phyloP scores from a whole-genome alignment of 1,140 invertebrate genomes.

The Ceratosolen fusciceps region DNA sequence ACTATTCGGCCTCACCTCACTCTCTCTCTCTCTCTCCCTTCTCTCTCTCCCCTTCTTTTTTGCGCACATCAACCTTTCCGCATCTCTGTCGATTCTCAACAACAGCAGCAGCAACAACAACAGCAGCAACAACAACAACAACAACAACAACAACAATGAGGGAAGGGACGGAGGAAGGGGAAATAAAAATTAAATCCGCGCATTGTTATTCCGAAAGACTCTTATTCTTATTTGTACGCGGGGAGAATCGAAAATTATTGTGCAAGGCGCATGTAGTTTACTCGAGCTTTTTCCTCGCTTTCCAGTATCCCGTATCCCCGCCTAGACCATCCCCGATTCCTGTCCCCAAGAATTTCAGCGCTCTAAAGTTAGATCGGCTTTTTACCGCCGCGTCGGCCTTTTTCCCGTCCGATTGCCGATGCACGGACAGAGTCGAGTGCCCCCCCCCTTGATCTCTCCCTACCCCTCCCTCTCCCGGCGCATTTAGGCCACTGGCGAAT shows the following conservation, averaged over 20 bases:
- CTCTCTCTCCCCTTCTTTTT: neutral
- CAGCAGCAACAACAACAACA: too few relatives aligned
- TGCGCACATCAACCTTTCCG: conserved; percentile 23
- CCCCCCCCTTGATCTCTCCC: too few relatives aligned
- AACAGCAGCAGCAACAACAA: conserved; percentile 10
- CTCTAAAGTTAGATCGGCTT: conserved; percentile 36
- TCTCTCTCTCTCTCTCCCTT: neutral
- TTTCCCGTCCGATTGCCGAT: conserved; percentile 11
- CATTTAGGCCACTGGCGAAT: too few relatives aligned
- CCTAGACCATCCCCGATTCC: neutral
- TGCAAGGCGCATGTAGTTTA: conserved; percentile 23
- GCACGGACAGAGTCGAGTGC: neutral
- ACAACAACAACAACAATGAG: conserved; percentile 4
- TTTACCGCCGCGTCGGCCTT: conserved; percentile 13
- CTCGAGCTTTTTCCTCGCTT: conserved; percentile 26
- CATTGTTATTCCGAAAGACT: conserved; percentile 38
- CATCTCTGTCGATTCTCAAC: conserved; percentile 33
- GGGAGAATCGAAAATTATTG: conserved; percentile 37
- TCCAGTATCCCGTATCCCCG: conserved; percentile 12
- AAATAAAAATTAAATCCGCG: conserved; percentile 17
- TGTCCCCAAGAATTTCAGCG: conserved; percentile 23
- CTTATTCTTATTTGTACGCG: conserved; percentile 26
- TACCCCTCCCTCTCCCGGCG: too few relatives aligned
- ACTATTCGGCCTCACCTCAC: too few relatives aligned
- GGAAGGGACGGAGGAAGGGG: conserved; percentile 4